A percentile compares a stretch with the other conserved stretches of the same genome.
These are phyloP conservation scores for Buphagus erythrorhynchus DNA, from an alignment of 2,797 vertebrate genomes.

Conservation along the genomic window DNA sequence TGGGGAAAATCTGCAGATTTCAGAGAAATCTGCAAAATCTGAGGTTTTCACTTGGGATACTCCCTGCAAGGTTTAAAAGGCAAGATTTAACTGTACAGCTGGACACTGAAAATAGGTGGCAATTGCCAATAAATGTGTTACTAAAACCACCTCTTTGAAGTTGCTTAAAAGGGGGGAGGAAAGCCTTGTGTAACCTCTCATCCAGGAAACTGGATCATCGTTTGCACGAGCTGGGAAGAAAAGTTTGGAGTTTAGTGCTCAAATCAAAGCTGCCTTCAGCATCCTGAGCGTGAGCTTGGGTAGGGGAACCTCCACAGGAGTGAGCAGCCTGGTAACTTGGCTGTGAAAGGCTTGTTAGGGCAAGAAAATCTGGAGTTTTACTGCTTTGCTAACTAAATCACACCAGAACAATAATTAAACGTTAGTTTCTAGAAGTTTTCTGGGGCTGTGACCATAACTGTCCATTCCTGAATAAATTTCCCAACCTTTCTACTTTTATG, in stretches of 20 bases:
- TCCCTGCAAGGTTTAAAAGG: not conserved
- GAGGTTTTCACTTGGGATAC: not conserved
- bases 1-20: no score
- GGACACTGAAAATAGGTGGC: not conserved
- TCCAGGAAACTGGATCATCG: not conserved
- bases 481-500: not conserved
- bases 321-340: not conserved
- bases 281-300: not conserved
- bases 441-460: not conserved
- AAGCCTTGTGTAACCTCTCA: not conserved
- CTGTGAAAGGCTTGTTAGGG: not conserved
- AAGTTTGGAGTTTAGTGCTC: not conserved
- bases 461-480: not conserved
- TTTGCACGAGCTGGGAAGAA: not conserved
- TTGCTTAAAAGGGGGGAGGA: accelerated
- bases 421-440: not conserved
- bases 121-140: not conserved
- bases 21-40: not conserved
- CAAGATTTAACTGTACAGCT: not conserved
- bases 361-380: not conserved
- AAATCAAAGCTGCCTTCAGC: not conserved
- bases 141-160: not conserved
- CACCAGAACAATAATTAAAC: accelerated
- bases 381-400: not conserved
- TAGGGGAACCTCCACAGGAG: not conserved